phyloP scores from a whole-genome alignment of 2,113 vertebrate species.

The Eolophus roseicapilla region DNA sequence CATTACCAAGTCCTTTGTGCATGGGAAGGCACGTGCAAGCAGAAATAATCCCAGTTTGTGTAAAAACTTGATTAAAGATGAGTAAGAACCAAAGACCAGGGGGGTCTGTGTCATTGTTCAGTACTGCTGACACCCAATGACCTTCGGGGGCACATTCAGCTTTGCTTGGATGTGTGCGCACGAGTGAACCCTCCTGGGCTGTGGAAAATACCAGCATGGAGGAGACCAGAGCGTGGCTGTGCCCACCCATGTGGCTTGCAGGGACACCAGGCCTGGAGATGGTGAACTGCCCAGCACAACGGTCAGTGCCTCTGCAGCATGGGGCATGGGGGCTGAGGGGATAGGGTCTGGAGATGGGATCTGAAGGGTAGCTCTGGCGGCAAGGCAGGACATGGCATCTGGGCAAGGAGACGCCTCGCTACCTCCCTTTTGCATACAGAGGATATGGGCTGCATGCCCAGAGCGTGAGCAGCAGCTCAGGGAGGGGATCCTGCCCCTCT shows the following conservation, averaged over 20 bases:
- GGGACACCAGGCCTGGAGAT: neutral
- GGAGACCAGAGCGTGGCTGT: accelerated
- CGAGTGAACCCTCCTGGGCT: neutral
- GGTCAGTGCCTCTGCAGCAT: too few relatives aligned
- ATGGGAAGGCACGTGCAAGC: neutral
- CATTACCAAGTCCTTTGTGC: neutral
- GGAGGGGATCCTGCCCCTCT: neutral
- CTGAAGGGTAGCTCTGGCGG: neutral
- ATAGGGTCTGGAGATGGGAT: neutral
- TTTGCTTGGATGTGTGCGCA: too few relatives aligned
- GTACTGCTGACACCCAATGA: too few relatives aligned
- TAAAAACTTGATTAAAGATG: neutral
- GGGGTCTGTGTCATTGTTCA: neutral
- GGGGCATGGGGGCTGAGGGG: neutral
- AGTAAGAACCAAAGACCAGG: neutral
- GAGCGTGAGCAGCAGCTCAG: neutral
- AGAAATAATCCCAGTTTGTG: neutral
- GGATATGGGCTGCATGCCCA: neutral
- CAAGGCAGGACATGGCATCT: slow-evolving; percentile 29
- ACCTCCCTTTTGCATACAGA: neutral
- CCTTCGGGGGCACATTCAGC: neutral
- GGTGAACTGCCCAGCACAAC: neutral
- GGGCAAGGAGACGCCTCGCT: neutral
- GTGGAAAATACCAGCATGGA: neutral
- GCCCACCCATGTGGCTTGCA: neutral